phyloP scores from a whole-genome alignment of 2,888 invertebrate genomes.

The Syritta pipiens region DNA sequence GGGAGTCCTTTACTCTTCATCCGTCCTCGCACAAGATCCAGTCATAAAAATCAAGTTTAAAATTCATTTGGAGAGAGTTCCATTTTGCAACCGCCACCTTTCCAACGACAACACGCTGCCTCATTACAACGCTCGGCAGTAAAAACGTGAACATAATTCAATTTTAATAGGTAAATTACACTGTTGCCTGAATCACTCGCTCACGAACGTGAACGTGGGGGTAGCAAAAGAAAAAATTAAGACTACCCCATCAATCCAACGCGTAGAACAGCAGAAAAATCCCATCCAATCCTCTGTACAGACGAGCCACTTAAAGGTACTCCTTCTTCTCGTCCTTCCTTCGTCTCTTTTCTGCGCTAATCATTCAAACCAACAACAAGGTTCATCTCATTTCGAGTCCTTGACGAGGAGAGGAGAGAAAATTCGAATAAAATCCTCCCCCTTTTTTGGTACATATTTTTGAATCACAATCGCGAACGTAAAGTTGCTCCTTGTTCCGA shows the following conservation, averaged over 20 bases:
- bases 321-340: not conserved
- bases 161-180: slow-evolving; percentile 48
- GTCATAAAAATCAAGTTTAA: slow-evolving; percentile 52
- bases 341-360: slow-evolving; percentile 11
- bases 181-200: slow-evolving; percentile 23
- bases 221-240: not conserved
- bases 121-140: slow-evolving; percentile 16
- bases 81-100: not conserved
- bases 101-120: not conserved
- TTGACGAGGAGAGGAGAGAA: slow-evolving; percentile 36
- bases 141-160: slow-evolving; percentile 47
- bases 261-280: not conserved
- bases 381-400: slow-evolving; percentile 16
- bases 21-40: not conserved
- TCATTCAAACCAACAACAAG: slow-evolving; percentile 36
- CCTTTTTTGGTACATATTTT: slow-evolving; percentile 4
- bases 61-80: slow-evolving; percentile 24
- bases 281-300: not conserved
- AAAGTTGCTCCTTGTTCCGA: slow-evolving; percentile 37
- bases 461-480: slow-evolving; percentile 21
- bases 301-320: not conserved
- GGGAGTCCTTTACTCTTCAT: not conserved
- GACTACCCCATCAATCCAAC: not conserved
- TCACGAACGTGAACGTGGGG: too few relatives aligned
- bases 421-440: slow-evolving; percentile 40